A percentile compares a stretch with the other conserved stretches of the same genome.
Conservation (phyloP, 2,888 invertebrate genomes). For the Amiota minor region DNA sequence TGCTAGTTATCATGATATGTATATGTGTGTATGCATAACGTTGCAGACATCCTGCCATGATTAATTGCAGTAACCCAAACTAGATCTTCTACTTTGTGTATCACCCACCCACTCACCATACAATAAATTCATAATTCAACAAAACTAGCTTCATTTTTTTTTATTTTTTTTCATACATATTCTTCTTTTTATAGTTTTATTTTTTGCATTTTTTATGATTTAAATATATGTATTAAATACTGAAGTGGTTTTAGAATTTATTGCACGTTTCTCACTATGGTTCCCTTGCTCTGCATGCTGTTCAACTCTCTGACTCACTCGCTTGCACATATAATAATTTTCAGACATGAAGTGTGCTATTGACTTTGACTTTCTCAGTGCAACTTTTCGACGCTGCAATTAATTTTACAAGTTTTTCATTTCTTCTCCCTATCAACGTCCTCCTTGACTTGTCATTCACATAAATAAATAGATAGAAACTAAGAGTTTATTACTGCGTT, state of each 20-base stretch:
- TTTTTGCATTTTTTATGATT: neutral
- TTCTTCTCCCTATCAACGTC: too few species aligned
- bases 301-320: neutral
- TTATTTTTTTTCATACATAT: too few species aligned
- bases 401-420: conserved; percentile 8
- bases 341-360: conserved; percentile 1
- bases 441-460: too few species aligned
- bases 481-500: too few species aligned
- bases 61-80: conserved; percentile 14
- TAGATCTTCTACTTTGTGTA: neutral
- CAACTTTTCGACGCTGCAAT: neutral
- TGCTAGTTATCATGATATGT: neutral
- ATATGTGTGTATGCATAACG: neutral
- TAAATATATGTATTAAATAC: neutral
- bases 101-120: too few species aligned
- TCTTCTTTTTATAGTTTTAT: neutral
- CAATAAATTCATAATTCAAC: neutral
- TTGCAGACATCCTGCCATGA: neutral
- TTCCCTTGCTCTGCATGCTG: neutral
- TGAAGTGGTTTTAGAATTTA: conserved; percentile 12
- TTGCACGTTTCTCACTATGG: neutral
- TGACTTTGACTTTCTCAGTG: conserved; percentile 8
- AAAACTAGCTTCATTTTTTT: neutral
- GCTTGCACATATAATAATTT: neutral
- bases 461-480: too few species aligned